These are phyloP conservation scores for Numenius phaeopus DNA, from an alignment of 2,797 vertebrate species.

Conservation along the genomic window DNA sequence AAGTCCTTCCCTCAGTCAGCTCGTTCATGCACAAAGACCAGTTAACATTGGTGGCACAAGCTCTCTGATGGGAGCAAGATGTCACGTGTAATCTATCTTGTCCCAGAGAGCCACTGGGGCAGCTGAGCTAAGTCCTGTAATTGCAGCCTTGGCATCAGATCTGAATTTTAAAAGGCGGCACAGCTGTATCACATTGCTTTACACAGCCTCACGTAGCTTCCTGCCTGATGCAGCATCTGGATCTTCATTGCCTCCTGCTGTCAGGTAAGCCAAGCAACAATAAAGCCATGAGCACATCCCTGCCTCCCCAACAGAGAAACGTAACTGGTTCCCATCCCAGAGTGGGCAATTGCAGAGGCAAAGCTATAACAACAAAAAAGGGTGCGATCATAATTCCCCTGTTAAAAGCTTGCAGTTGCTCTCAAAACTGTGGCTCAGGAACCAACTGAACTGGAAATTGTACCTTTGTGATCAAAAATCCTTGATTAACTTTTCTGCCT, in stretches of 20 bases:
- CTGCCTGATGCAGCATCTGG: background rate
- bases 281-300: background rate
- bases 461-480: background rate
- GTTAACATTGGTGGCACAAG: background rate
- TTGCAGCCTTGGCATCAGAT: background rate
- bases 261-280: background rate
- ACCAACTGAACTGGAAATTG: background rate
- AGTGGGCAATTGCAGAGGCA: background rate
- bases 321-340: background rate
- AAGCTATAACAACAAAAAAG: background rate
- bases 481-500: background rate
- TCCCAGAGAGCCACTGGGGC: background rate
- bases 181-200: conserved; percentile 11
- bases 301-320: background rate
- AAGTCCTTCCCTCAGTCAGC: background rate
- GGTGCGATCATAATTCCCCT: background rate
- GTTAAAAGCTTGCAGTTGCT: background rate
- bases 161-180: background rate
- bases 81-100: background rate
- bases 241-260: background rate
- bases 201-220: background rate
- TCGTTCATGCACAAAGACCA: background rate
- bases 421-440: background rate
- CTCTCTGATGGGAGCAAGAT: background rate
- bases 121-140: background rate